Percentiles rank a stretch among this genome's conserved stretches.
Evolutionary conservation across 2,797 vertebrate species (phyloP).

Genomic region (Chelidonichthys spinosus): DNA sequence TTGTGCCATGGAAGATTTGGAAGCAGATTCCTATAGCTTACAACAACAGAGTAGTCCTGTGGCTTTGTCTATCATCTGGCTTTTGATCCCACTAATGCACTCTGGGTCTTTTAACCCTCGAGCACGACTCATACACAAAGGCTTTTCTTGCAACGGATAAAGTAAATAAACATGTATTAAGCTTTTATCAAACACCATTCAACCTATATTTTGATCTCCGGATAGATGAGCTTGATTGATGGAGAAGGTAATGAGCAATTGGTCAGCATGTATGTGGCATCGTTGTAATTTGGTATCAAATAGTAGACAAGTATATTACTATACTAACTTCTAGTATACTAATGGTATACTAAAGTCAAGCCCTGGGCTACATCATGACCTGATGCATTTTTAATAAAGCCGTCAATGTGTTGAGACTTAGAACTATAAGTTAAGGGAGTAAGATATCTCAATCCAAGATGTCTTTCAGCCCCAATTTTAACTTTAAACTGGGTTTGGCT

Average conservation of each 20-base stretch:
- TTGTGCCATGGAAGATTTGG: not conserved
- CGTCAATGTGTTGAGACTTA: not conserved
- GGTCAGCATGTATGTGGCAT: not conserved
- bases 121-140: constrained; percentile 10
- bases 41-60: constrained; percentile 30
- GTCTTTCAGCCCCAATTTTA: constrained; percentile 19
- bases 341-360: not conserved
- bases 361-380: not conserved
- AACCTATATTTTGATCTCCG: constrained; percentile 26
- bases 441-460: constrained; percentile 7
- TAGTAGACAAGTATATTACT: not conserved
- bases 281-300: not conserved
- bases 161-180: constrained; percentile 44
- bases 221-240: constrained; percentile 3
- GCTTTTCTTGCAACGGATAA: constrained; percentile 21
- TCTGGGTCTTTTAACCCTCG: constrained; percentile 58
- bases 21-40: not conserved
- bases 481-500: constrained; percentile 44
- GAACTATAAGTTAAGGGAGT: constrained; percentile 1
- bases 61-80: constrained; percentile 54
- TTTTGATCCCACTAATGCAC: constrained; percentile 59
- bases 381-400: not conserved
- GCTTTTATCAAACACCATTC: constrained; percentile 26
- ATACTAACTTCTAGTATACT: not conserved
- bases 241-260: not conserved